Base-by-base conservation (phyloP, 2,888 invertebrate genomes). In the Dryobota labecula region DNA sequence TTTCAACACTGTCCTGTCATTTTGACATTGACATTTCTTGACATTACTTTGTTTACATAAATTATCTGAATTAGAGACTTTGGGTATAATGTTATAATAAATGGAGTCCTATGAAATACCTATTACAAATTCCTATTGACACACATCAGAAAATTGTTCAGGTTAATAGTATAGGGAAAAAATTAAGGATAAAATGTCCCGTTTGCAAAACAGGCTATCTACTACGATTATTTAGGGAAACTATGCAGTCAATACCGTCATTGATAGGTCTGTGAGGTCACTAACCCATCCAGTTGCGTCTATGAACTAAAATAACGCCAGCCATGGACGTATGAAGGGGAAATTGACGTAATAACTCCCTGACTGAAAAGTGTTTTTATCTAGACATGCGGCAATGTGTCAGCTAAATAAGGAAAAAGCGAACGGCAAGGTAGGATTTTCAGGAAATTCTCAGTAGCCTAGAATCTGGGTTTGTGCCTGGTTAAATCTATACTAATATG, bases 271-370 rank as follows among this genome's bases (percentile, higher is more conserved):
- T 71, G 41, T 72, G 71, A 60, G 61, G 56, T 73, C 57, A 73
- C 18, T 38, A 20, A 51, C 15, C 30, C 20, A 43, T 9, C 7
- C 15, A 51, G n/a, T 27, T 73, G n/a, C 73, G 73, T 73, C 65
- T 45, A 13, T 65, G 4, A 20, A 6, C 15, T 13, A 20, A 24
- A n/a, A 41, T 74, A 66, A 73, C 74, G 45, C 36, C 58, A 54
- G 43, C n/a, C 11, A 45, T 47, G n/a, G 38, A 74, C 38, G 57
- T 73, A 33, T n/a, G 45, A 24, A 67, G 20, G 30, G 3, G 7
- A 45, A 4, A 57, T 73, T 64, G 64, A 73, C 72, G 72, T 47
- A 72, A 62, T 56, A 33, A 18, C 11, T 61, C 2, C 13, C 33
- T 45, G 36, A 30, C n/a, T 24, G 43, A 38, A 53, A 36, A 20